phyloP scores from a whole-genome alignment of 2,888 invertebrate species.

The Luperina nickerlii region DNA sequence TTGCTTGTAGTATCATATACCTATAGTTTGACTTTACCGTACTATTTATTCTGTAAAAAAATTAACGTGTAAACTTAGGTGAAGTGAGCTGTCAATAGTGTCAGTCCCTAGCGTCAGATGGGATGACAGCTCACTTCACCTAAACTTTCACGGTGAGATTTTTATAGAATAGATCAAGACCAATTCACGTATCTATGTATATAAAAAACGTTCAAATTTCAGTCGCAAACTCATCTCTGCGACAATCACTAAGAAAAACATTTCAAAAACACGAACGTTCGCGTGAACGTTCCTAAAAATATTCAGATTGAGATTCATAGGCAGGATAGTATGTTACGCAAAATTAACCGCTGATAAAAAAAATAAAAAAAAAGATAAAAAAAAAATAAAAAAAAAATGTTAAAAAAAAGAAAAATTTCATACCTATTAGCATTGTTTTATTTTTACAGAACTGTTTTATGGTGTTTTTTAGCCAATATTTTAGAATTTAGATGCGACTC shows the following conservation, averaged over 20 bases:
- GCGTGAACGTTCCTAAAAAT: too few species aligned
- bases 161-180: background rate
- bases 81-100: background rate
- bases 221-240: too few species aligned
- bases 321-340: too few species aligned
- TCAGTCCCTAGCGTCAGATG: background rate
- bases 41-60: background rate
- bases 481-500: background rate
- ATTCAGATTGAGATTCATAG: too few species aligned
- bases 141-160: background rate
- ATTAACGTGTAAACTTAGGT: background rate
- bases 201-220: too few species aligned
- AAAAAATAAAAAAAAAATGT: too few species aligned
- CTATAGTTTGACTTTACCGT: background rate
- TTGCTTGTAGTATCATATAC: background rate
- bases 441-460: constrained; percentile 37
- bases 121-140: background rate
- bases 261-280: too few species aligned
- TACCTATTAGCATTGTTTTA: constrained; percentile 42
- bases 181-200: background rate
- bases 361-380: too few species aligned
- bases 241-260: too few species aligned
- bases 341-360: too few species aligned
- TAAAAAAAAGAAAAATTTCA: background rate
- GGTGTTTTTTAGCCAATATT: constrained; percentile 22